Evolutionary conservation across 2,113 vertebrate genomes (phyloP).

Genomic region (Donacobius atricapilla): DNA sequence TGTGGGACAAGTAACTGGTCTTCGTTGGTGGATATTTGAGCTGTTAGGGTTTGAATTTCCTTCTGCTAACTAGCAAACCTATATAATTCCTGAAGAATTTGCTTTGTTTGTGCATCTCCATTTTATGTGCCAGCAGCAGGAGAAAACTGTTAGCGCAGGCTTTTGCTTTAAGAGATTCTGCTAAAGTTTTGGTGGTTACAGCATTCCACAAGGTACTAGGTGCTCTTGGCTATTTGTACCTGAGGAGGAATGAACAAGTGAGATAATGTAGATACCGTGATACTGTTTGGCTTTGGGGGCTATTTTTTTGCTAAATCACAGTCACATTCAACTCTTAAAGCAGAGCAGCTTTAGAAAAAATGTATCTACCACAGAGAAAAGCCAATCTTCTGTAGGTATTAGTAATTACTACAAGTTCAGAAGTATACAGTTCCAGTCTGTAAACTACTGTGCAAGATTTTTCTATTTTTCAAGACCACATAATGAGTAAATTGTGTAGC

Average conservation of each 20-base stretch:
- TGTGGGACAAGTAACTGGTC: neutral
- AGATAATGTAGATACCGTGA: neutral
- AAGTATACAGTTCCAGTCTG: neutral
- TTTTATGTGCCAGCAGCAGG: neutral
- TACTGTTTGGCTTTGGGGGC: neutral
- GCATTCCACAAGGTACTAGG: neutral
- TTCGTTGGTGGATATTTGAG: neutral
- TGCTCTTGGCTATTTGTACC: neutral
- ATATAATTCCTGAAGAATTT: neutral
- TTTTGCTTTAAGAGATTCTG: neutral
- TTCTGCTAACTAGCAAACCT: neutral
- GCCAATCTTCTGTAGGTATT: neutral
- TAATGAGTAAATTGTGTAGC: neutral
- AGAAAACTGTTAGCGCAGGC: neutral
- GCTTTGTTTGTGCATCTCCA: neutral
- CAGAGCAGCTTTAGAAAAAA: neutral
- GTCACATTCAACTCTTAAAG: neutral
- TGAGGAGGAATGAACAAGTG: neutral
- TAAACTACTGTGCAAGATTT: neutral
- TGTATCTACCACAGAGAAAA: neutral
- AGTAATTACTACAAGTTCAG: neutral
- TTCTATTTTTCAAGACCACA: neutral
- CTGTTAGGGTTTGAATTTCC: neutral
- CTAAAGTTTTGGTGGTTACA: neutral
- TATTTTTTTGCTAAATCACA: neutral